Evolutionary conservation across 2,888 invertebrate species (phyloP).

Genomic region (Synergus umbraculus): DNA sequence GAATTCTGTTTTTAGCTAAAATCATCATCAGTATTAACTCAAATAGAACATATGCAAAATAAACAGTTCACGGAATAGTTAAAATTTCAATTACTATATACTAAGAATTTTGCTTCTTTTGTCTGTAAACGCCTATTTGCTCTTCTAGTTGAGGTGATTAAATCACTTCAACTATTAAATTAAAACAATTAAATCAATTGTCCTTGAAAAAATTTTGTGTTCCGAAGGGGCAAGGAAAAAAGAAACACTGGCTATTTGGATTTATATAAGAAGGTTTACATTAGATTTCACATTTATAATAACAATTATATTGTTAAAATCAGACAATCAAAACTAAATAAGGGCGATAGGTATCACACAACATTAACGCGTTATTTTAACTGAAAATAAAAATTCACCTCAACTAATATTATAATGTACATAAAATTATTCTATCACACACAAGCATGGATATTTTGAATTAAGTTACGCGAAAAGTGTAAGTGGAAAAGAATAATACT

Average conservation of each 20-base stretch:
- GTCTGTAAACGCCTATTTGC: neutral
- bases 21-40: too few relatives aligned
- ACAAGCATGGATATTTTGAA: conserved; percentile 35
- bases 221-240: conserved; percentile 36
- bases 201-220: conserved; percentile 23
- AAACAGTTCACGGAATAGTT: neutral
- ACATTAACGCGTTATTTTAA: conserved; percentile 30
- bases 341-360: conserved; percentile 35
- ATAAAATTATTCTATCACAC: conserved; percentile 37
- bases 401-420: conserved; percentile 26
- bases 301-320: conserved; percentile 38
- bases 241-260: conserved; percentile 34
- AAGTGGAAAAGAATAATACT: conserved; percentile 26
- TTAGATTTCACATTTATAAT: conserved; percentile 71
- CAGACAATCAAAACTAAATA: conserved; percentile 37
- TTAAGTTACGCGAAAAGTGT: conserved; percentile 22
- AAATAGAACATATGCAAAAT: neutral
- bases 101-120: neutral
- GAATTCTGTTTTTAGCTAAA: too few relatives aligned
- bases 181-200: conserved; percentile 5
- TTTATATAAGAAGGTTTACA: conserved; percentile 71
- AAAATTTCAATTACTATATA: too few relatives aligned
- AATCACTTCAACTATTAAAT: neutral
- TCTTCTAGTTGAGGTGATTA: neutral
- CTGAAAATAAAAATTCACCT: conserved; percentile 29